phyloP scores from a whole-genome alignment of 2,888 invertebrate genomes.

The Himalopsyche japonica region DNA sequence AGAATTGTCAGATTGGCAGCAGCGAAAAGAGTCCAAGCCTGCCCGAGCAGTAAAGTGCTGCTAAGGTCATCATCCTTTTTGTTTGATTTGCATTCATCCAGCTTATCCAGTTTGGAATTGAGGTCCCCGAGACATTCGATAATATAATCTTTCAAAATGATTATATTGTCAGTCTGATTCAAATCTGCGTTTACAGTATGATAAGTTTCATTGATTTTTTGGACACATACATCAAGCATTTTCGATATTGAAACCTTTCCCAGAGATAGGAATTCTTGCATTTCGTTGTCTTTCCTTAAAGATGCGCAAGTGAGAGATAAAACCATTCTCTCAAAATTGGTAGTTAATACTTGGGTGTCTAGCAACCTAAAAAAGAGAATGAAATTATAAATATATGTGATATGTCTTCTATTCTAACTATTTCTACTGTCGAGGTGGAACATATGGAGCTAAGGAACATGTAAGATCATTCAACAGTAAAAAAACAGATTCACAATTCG shows the following conservation, averaged over 20 bases:
- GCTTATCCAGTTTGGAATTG: conserved; percentile 33
- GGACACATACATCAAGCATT: conserved; percentile 6
- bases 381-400: not conserved
- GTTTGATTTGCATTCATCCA: conserved; percentile 44
- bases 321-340: conserved; percentile 35
- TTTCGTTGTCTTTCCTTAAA: conserved; percentile 10
- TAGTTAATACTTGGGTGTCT: conserved; percentile 21
- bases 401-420: too few species aligned
- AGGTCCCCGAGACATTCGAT: conserved; percentile 29
- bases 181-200: conserved; percentile 27
- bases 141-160: conserved; percentile 37
- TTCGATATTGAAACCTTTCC: not conserved
- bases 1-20: conserved; percentile 45
- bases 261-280: not conserved
- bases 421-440: too few species aligned
- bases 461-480: too few species aligned
- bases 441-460: too few species aligned
- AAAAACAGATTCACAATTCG: too few species aligned
- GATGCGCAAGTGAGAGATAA: conserved; percentile 17
- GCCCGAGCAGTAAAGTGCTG: conserved; percentile 2
- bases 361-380: conserved; percentile 26
- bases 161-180: conserved; percentile 34
- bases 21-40: conserved; percentile 31
- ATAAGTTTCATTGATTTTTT: conserved; percentile 34
- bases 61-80: not conserved